A percentile compares a stretch with the other conserved stretches of the same genome.
Conservation (phyloP, 2,888 invertebrate species). For the Lamellibrachia satsuma region DNA sequence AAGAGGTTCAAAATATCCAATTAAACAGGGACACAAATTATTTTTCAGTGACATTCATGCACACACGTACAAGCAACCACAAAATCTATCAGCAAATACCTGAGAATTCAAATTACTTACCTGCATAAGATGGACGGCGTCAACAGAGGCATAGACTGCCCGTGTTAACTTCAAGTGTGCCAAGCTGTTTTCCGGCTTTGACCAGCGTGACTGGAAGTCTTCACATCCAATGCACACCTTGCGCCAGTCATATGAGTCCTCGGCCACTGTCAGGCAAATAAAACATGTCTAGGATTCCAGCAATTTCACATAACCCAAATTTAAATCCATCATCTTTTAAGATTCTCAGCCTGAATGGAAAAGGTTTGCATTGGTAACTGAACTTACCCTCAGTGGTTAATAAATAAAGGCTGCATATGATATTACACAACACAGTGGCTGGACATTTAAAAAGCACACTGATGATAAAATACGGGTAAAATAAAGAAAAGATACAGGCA, state of each 20-base stretch:
- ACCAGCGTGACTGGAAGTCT: conserved; percentile 71
- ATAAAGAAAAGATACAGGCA: too few relatives aligned
- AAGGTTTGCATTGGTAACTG: too few relatives aligned
- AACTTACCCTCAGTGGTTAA: too few relatives aligned
- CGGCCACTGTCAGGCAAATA: conserved; percentile 43
- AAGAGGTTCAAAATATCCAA: too few relatives aligned
- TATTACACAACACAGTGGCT: too few relatives aligned
- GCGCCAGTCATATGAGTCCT: conserved; percentile 57
- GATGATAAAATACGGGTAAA: too few relatives aligned
- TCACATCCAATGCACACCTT: conserved; percentile 73
- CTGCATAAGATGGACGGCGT: conserved; percentile 61
- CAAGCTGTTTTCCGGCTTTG: conserved; percentile 67
- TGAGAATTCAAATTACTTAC: conserved; percentile 39
- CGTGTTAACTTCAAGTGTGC: conserved; percentile 49
- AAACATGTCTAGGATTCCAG: neutral
- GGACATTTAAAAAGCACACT: too few relatives aligned
- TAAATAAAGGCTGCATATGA: too few relatives aligned
- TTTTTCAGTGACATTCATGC: neutral
- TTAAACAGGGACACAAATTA: too few relatives aligned
- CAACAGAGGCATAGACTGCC: conserved; percentile 58
- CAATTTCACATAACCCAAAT: too few relatives aligned
- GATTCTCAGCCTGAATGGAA: too few relatives aligned
- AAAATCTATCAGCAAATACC: neutral
- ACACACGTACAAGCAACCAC: neutral
- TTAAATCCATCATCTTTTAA: too few relatives aligned